Evolutionary conservation across 1,140 invertebrate genomes (phyloP).

Genomic region (Drosophila biarmipes): DNA sequence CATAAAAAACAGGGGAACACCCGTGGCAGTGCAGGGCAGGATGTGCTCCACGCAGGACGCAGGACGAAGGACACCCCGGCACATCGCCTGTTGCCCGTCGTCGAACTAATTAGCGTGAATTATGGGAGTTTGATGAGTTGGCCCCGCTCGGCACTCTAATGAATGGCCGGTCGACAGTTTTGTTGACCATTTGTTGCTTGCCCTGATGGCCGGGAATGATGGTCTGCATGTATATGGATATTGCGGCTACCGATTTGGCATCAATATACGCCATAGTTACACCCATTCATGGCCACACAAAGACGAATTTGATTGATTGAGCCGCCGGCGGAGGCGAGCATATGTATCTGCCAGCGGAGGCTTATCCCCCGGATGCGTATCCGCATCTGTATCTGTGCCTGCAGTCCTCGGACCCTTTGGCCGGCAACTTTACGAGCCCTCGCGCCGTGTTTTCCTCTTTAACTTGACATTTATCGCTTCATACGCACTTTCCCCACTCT

Average conservation of each 20-base stretch:
- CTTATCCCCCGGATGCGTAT: not conserved
- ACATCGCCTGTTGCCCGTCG: slow-evolving; percentile 38
- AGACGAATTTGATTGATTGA: slow-evolving; percentile 76
- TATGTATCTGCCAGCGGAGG: slow-evolving; percentile 14
- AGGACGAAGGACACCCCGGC: slow-evolving; percentile 6
- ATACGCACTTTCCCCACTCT: slow-evolving; percentile 52
- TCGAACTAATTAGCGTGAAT: slow-evolving; percentile 69
- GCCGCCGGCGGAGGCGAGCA: slow-evolving; percentile 22
- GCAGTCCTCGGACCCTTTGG: not conserved
- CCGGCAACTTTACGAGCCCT: slow-evolving; percentile 41
- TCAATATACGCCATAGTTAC: slow-evolving; percentile 26
- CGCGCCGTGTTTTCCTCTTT: slow-evolving; percentile 38
- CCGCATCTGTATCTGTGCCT: no score
- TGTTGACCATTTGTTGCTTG: slow-evolving; percentile 55
- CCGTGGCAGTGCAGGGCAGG: not conserved
- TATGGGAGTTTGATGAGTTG: slow-evolving; percentile 64
- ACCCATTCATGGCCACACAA: slow-evolving; percentile 47
- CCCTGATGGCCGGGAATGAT: slow-evolving; percentile 22
- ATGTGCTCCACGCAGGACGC: not conserved
- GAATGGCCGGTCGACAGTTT: slow-evolving; percentile 49
- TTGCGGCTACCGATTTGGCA: not conserved
- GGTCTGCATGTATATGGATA: not conserved
- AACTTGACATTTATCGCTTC: slow-evolving; percentile 80
- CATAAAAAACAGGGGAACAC: not conserved
- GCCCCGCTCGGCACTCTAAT: slow-evolving; percentile 27